These are phyloP conservation scores for Antennarius striatus DNA, from an alignment of 2,113 vertebrate genomes.

Conservation along the genomic window DNA sequence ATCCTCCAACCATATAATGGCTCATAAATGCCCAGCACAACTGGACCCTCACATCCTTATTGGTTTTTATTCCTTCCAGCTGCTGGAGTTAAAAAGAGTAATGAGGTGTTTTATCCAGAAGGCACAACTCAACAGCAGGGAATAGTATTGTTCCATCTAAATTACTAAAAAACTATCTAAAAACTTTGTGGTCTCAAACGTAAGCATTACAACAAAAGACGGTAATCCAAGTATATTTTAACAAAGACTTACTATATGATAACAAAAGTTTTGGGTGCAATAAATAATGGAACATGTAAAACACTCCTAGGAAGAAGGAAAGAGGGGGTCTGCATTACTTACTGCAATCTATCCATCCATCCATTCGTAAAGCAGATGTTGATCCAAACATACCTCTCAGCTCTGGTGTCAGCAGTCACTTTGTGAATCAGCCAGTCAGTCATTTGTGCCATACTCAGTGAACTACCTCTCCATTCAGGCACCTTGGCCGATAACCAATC, in stretches of 20 bases:
- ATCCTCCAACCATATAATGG: conserved; percentile 43
- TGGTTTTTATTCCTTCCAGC: conserved; percentile 54
- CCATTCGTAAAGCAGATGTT: neutral
- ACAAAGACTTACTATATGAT: neutral
- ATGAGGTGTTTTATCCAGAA: conserved; percentile 62
- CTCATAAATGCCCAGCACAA: conserved; percentile 43
- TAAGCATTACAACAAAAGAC: conserved; percentile 6
- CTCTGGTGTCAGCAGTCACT: neutral
- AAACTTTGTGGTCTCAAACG: conserved; percentile 11
- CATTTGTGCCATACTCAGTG: neutral
- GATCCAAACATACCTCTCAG: neutral
- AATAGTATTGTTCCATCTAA: conserved; percentile 6
- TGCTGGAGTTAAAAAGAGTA: conserved; percentile 53
- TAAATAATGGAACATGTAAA: neutral
- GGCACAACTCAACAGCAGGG: conserved; percentile 18
- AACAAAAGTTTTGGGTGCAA: neutral
- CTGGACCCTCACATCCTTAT: conserved; percentile 46
- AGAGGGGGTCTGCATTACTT: too few relatives aligned
- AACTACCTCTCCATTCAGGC: neutral
- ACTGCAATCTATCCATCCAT: neutral
- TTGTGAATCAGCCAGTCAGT: neutral
- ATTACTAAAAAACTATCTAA: neutral
- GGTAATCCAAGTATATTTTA: conserved; percentile 9
- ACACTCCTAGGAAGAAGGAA: too few relatives aligned
- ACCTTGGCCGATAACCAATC: conserved; percentile 8